Percentiles rank a stretch among this genome's conserved stretches.
Evolutionary conservation across 2,888 invertebrate genomes (phyloP).

Genomic region (Deroplatys truncata): DNA sequence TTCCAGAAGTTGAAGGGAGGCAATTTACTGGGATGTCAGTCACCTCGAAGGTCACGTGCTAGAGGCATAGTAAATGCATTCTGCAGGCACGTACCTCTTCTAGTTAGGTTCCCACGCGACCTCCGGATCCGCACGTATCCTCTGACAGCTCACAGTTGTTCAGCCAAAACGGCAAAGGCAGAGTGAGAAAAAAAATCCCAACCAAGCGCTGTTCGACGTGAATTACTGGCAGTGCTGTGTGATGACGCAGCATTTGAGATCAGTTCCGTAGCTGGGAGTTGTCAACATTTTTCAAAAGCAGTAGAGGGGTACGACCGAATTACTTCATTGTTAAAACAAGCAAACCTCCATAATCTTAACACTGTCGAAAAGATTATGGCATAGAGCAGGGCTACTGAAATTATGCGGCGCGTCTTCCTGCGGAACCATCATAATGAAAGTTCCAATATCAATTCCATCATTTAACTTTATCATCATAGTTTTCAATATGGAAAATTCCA

Average conservation of each 20-base stretch:
- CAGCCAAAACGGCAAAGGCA: neutral
- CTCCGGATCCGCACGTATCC: neutral
- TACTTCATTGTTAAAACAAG: too few species aligned
- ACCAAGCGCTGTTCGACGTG: neutral
- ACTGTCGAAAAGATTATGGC: too few species aligned
- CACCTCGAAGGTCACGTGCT: neutral
- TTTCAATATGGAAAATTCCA: too few species aligned
- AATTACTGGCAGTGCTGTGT: neutral
- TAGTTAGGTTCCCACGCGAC: neutral
- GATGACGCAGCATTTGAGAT: neutral
- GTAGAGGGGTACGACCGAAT: too few species aligned
- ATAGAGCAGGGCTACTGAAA: too few species aligned
- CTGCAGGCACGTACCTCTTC: neutral
- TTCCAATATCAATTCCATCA: too few species aligned
- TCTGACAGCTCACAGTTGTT: neutral
- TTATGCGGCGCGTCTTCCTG: too few species aligned
- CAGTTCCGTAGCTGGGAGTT: too few species aligned
- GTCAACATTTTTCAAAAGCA: neutral
- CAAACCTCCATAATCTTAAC: too few species aligned
- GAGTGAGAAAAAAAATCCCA: neutral
- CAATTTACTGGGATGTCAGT: neutral
- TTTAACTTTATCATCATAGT: too few species aligned
- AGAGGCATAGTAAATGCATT: conserved; percentile 9
- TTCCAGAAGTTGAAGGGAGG: neutral
- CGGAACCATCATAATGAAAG: too few species aligned